Evolutionary conservation across 1,140 invertebrate species (phyloP).

Genomic region (Branchinecta lynchi): DNA sequence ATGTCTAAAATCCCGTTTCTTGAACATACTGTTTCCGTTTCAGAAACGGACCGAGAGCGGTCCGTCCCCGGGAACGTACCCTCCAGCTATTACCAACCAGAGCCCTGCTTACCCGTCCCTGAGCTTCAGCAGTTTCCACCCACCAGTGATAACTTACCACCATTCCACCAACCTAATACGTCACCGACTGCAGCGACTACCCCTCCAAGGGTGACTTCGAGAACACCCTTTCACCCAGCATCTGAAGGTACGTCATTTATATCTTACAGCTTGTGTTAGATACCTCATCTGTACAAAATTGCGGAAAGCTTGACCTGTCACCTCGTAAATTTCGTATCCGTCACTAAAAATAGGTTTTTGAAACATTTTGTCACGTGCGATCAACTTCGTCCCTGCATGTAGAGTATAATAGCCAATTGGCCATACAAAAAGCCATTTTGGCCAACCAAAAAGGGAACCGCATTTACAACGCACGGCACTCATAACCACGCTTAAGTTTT

Average conservation of each 20-base stretch:
- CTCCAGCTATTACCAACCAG: slow-evolving; percentile 52
- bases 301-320: too few species aligned
- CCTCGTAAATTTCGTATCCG: too few species aligned
- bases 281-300: too few species aligned
- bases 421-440: too few species aligned
- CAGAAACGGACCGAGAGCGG: slow-evolving; percentile 51
- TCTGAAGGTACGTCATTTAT: not conserved
- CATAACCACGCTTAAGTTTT: too few species aligned
- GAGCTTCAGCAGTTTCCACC: slow-evolving; percentile 47
- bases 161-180: not conserved
- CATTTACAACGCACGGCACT: too few species aligned
- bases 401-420: too few species aligned
- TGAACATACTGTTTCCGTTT: slow-evolving; percentile 28
- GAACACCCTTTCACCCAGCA: slow-evolving; percentile 10
- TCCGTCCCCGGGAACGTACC: slow-evolving; percentile 45
- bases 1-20: not conserved
- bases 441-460: too few species aligned
- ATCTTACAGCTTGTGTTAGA: too few species aligned
- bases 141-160: not conserved
- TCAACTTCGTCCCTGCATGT: too few species aligned
- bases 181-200: slow-evolving; percentile 13
- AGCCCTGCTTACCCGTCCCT: slow-evolving; percentile 44
- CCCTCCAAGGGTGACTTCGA: slow-evolving; percentile 21
- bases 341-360: too few species aligned
- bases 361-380: too few species aligned